Base-by-base conservation (phyloP, 2,888 invertebrate genomes). In the Zonitis immaculata region DNA sequence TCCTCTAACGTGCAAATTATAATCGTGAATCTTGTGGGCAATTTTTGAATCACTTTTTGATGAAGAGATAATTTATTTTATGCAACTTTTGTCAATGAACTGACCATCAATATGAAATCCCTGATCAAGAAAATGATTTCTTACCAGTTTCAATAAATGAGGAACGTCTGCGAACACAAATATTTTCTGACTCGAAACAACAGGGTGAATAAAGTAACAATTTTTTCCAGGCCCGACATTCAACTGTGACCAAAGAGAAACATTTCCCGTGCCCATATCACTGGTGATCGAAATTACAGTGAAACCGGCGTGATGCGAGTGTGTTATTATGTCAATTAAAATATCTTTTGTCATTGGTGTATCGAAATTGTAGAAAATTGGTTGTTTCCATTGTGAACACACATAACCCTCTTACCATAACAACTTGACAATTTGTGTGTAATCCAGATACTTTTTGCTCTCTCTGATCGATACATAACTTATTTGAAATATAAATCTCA, bases 401-500 rank as follows among this genome's bases (percentile, higher is more conserved):
- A 50, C 35, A 45, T 4, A 53, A 26, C 3, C 27, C 53, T 18
- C 53, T 44, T 2, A 14, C 42, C 26, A 53, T 50, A 11, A 39
- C 53, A n/a, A 46, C 49, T 18, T 53, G 53, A 50, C 49, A 53
- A 1, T 51, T 25, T 44, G 47, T 51, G 22, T 44, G 14, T 8
- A 42, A 22, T 3, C 55, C 51, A 14, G 44, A 6, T n/a, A 53
- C 47, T 22, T 44, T 12, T 45, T 55, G 44, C 9, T 47, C 39
- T 47, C 22, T 47, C 25, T 43, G 47, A 35, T 55, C 51, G 4
- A 55, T 52, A 25, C 44, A 30, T 1, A 55, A 12, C 28, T 22
- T 47, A 35, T 55, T 55, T 3, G 48, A 52, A 22, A 55, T 48
- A 39, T 52, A 47, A 8, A 55, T 48, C 39, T 55, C 51, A 42